Base-by-base conservation (phyloP, 2,797 vertebrate species). In the Alcedo atthis region DNA sequence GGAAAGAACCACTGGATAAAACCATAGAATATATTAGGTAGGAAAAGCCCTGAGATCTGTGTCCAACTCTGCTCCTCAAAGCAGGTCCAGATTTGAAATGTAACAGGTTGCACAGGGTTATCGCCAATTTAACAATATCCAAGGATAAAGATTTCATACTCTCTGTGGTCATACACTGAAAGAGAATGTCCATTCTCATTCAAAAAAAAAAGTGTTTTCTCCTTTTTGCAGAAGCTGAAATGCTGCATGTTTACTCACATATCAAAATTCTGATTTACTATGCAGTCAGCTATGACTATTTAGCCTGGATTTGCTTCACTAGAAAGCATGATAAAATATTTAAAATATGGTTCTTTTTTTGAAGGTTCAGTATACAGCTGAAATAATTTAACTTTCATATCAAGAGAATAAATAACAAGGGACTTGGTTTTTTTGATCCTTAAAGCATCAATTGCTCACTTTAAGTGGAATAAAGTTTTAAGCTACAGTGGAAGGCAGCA, bases 291-390 rank as follows among this genome's bases (percentile, higher is more conserved):
- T 61, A 33, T 18, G 40, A 68, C n/a, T 82, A 71, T 45, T 70
- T 51, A 85, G 54, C 26, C 33, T 20, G 48, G 21, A 81, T 82
- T 90, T 78, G 32, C 58, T 74, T 81, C 0, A 1, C 69, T 75
- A 62, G 71, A 82, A 91, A 88, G 84, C 46, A 48, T 10, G 3
- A 74, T 92, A 48, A 92, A 92, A 94, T 89, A 95, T 85, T 94
- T 78, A 95, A 75, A 30, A 42, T 69, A 49, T 78, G 62, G 33
- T 25, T 57, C 40, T 63, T 86, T 89, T 89, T 91, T 33, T 68
- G 42, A 93, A 89, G 15, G 35, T 9, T 64, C 75, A 80, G 71
- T 35, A 75, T 7, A 75, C 15, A 77, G 46, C 0, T 85, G 42
- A 81, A 94, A 92, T 51, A 2, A 82, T 62, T 93, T 74, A 71